A percentile compares a stretch with the other conserved stretches of the same genome.
Conservation (phyloP, 2,888 invertebrate species). For the Hydriomena furcata region DNA sequence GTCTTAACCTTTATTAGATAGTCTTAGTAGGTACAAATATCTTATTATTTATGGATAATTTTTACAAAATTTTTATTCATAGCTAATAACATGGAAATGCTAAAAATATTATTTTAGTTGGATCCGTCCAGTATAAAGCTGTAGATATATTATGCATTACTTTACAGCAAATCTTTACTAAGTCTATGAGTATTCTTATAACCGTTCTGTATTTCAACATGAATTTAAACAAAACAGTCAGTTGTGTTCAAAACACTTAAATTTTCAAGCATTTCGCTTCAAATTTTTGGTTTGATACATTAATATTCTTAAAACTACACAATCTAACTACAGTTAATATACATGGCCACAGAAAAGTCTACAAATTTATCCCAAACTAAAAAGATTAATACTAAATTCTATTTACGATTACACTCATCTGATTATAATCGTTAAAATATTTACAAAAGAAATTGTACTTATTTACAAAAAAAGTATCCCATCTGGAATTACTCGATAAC, state of each 20-base stretch:
- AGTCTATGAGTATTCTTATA: conserved; percentile 76
- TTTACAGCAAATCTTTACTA: conserved; percentile 52
- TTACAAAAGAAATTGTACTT: conserved; percentile 62
- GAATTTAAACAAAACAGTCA: conserved; percentile 62
- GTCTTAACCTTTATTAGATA: no score
- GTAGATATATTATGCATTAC: conserved; percentile 34
- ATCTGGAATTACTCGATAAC: conserved; percentile 1
- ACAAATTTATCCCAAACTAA: conserved; percentile 50
- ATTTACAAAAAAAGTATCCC: conserved; percentile 51
- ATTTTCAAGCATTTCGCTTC: conserved; percentile 82
- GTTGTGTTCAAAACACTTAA: conserved; percentile 80
- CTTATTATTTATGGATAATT: not conserved
- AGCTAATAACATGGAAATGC: conserved; percentile 1
- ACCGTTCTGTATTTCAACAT: conserved; percentile 68
- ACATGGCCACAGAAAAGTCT: conserved; percentile 74
- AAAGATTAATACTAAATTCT: conserved; percentile 38
- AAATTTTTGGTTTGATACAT: conserved; percentile 81
- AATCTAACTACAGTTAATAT: conserved; percentile 55
- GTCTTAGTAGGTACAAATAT: no score
- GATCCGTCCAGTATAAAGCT: conserved; percentile 19
- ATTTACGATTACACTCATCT: conserved; percentile 9
- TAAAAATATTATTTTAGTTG: conserved; percentile 7
- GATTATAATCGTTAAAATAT: conserved; percentile 41
- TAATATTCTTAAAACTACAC: conserved; percentile 65
- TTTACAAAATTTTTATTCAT: not conserved